Base-by-base conservation (phyloP, 2,888 invertebrate species). In the Drosophila subsilvestris region DNA sequence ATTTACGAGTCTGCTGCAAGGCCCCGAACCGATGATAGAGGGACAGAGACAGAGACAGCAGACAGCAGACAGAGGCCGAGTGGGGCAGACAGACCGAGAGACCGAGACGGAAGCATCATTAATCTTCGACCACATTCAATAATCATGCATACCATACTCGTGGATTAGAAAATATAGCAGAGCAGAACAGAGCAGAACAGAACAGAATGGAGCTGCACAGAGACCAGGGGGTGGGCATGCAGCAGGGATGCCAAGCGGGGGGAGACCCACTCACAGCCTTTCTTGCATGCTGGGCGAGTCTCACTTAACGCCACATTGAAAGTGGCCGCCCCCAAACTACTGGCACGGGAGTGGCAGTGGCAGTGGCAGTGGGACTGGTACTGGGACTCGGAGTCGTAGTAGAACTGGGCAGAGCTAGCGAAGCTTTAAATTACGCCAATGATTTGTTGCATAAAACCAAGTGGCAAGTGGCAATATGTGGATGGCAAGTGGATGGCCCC, bases 101-200 rank as follows among this genome's bases (percentile, higher is more conserved):
- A 68, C 69, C 74, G 22, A 59, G 57, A 54, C 62, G 72, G 70
- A 48, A 62, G 74, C 72, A 78, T 79, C 86, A 88, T 88, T 89
- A 88, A 89, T 89, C 88, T 89, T 86, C 85, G 78, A 88, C 88
- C 89, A 72, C 89, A 88, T 84, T 88, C 88, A 89, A 88, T 89
- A 88, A 88, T 88, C 88, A 86, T 82, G 74, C 76, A 79, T 49
- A 58, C 29, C 76, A 79, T 49, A 58, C 29, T 44, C 17, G 12
- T 12, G 18, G 17, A 51, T 18, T 2, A 17, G 10, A 53, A 12
- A 37, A 37, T 37, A 27, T 9, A 53, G 37, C 20, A 43, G 70
- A 20, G 60, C 17, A 49, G 50, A 20, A 9, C 47, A 12, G 42
- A 49, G 42, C 58, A 14, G 47, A 48, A 53, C 32, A 44, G 32